phyloP scores from a whole-genome alignment of 35 echinoderm and acorn worm species.

The Apostichopus californicus region DNA sequence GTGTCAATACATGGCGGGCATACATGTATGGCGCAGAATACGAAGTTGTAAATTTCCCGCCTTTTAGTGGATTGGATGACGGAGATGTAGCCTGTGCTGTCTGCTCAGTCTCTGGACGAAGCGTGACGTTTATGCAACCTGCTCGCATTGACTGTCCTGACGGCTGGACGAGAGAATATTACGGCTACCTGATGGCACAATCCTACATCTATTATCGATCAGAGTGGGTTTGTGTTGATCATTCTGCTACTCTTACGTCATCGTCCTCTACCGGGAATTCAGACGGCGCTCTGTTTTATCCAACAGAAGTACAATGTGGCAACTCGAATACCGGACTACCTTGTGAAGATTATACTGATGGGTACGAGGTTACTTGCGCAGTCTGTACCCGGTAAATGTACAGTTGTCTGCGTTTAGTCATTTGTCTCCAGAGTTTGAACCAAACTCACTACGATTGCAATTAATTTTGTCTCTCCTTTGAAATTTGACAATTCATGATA shows the following conservation, averaged over 20 bases:
- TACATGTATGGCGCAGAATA: slow-evolving; percentile 56
- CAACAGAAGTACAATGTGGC: neutral
- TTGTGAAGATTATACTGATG: neutral
- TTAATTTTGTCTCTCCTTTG: no score
- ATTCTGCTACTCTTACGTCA: neutral
- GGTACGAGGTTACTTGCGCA: slow-evolving; percentile 10
- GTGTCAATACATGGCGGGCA: neutral
- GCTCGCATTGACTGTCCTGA: slow-evolving; percentile 30
- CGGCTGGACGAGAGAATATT: slow-evolving; percentile 58
- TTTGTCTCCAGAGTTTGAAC: no score
- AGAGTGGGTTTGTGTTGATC: slow-evolving; percentile 21
- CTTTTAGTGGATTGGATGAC: neutral
- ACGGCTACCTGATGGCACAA: slow-evolving; percentile 60
- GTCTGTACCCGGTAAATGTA: neutral
- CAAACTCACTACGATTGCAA: no score
- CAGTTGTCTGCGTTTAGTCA: no score
- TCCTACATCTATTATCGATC: neutral
- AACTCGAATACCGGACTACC: no score
- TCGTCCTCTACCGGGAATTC: neutral
- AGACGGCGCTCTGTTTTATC: slow-evolving; percentile 33
- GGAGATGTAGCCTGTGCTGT: slow-evolving; percentile 36
- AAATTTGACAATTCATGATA: no score
- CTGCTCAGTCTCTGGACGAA: slow-evolving; percentile 3
- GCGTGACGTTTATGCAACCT: slow-evolving; percentile 38
- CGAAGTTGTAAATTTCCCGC: slow-evolving; percentile 30